A percentile compares a stretch with the other conserved stretches of the same genome.
Conservation (phyloP, 2,888 invertebrate genomes). For the Xylocampa areola region DNA sequence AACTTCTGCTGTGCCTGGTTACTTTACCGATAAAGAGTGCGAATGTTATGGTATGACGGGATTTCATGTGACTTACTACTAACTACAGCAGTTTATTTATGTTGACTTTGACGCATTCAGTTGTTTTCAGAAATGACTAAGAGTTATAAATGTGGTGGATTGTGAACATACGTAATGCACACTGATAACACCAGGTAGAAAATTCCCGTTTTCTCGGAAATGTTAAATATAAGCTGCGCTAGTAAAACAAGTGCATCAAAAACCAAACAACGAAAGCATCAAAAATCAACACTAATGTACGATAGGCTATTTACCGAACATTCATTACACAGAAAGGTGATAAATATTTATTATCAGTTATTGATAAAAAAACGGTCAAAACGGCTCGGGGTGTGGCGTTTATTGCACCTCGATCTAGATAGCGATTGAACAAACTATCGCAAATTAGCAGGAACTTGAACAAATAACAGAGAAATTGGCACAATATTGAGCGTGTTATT, state of each 20-base stretch:
- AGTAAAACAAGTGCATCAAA: too few species aligned
- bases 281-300: conserved; percentile 15
- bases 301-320: conserved; percentile 19
- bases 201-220: too few species aligned
- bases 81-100: too few species aligned
- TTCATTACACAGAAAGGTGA: conserved; percentile 48
- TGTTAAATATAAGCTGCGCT: too few species aligned
- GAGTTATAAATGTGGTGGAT: too few species aligned
- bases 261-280: too few species aligned
- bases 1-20: conserved; percentile 35
- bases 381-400: conserved; percentile 76
- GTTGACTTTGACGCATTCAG: too few species aligned
- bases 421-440: conserved; percentile 31
- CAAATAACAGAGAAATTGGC: conserved; percentile 37
- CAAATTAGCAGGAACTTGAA: conserved; percentile 34
- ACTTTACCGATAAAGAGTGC: conserved; percentile 37
- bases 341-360: conserved; percentile 67
- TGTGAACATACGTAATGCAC: too few species aligned
- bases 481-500: too few species aligned
- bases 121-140: too few species aligned
- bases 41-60: conserved; percentile 34
- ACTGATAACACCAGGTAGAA: too few species aligned
- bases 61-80: conserved; percentile 20
- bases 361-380: conserved; percentile 68
- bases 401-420: conserved; percentile 64